phyloP scores from a whole-genome alignment of 1,140 invertebrate species.

The Microplitis mediator region DNA sequence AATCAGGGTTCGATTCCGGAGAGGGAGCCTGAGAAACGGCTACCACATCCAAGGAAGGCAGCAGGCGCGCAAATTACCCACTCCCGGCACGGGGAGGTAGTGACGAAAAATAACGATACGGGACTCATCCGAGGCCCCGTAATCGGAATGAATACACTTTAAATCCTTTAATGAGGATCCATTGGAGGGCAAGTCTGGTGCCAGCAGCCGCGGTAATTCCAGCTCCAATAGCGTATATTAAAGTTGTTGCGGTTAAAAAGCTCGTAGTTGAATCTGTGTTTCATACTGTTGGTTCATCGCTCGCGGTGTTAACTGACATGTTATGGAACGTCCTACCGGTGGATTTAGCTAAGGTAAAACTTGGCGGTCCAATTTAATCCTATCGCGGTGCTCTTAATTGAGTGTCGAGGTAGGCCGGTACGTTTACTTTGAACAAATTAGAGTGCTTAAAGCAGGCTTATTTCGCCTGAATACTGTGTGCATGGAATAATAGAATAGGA shows the following conservation, averaged over 20 bases:
- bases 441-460: too few species aligned
- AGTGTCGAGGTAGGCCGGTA: conserved; percentile 14
- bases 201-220: conserved; percentile 87
- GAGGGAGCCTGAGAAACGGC: conserved; percentile 65
- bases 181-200: conserved; percentile 67
- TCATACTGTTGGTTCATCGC: conserved; percentile 70
- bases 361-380: too few species aligned
- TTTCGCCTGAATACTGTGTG: too few species aligned
- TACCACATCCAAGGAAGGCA: conserved; percentile 92
- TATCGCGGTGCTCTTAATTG: too few species aligned
- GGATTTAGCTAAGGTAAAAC: conserved; percentile 25
- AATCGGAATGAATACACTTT: conserved; percentile 75
- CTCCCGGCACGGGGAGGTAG: conserved; percentile 58
- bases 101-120: conserved; percentile 71
- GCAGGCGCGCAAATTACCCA: conserved; percentile 86
- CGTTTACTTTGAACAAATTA: too few species aligned
- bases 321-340: too few species aligned
- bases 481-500: too few species aligned
- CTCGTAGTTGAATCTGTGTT: conserved; percentile 72
- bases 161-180: too few species aligned
- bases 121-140: conserved; percentile 77
- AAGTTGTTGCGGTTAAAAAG: conserved; percentile 83
- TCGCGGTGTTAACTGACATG: conserved; percentile 26
- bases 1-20: too few species aligned
- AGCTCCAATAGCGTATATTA: conserved; percentile 90